Evolutionary conservation across 2,797 vertebrate genomes (phyloP), one percentile per base, ranked within the genome.

Genomic region (Remorina albescens): DNA sequence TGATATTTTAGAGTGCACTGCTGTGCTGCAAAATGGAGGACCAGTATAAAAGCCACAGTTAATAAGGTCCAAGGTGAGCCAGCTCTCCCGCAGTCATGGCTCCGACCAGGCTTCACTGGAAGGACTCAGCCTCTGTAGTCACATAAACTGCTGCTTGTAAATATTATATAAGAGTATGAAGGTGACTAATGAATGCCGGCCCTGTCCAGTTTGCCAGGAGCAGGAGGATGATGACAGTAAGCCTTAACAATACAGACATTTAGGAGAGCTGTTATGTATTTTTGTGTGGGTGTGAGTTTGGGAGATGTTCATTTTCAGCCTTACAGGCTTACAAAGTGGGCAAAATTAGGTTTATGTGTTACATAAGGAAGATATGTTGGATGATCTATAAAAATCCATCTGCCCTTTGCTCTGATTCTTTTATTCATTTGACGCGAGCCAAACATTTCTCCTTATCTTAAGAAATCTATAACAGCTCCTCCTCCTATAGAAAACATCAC

Each of bases 171-270:
- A 87, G 75, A 76, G 71, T 67, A 71, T 73, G 72, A 84, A 81
- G 86, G 60, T 74, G 78, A 85, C 89, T 88, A 90, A 92, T 92
- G 91, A 92, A 93, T 87, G 84, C 70, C 49, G 70, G 67, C 73
- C 59, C 72, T 89, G 88, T 91, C 81, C 79, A 71, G 76, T 73
- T 72, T 73, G 82, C 84, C 90, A 82, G 72, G 25, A 86, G 80
- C 64, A 23, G 46, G 58, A 73, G 50, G 68, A 71, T 62, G 78
- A 86, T 85, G 82, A 85, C 74, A 85, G 77, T 76, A 56, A 51
- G 60, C 42, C 61, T 72, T 77, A 83, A 84, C 65, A 82, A 79
- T 71, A 65, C 47, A 7, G 77, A 86, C 76, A 78, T 90, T 88
- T 77, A 86, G 71, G 34, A 75, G 79, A 71, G 82, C 65, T 73